Evolutionary conservation across 2,113 vertebrate genomes (phyloP), one percentile per base, ranked within the genome.

Genomic region (Craseonycteris thonglongyai): DNA sequence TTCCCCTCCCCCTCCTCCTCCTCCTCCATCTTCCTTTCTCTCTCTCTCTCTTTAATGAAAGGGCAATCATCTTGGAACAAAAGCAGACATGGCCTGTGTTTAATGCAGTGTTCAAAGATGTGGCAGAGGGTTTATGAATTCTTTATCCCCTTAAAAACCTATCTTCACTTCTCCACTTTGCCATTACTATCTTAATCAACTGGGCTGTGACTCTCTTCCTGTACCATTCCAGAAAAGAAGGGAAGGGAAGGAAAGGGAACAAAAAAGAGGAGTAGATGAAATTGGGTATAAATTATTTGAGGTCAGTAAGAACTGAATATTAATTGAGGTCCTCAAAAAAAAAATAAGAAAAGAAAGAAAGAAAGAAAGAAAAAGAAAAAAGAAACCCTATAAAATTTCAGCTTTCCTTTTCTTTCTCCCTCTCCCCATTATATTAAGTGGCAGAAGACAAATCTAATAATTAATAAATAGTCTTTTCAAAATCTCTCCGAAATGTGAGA

Each of bases 221-320:
- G 12, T 14, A 35, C 7, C 14, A 71, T 84, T 93, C n/a, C 38
- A 88, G 47, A 94, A 30, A 82, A 56, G 24, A 92, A 2, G 21
- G 19, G 26, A 38, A 10, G 11, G 42, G 19, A 26, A 49, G 56
- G 69, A 0, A 59, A 49, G 24, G n/a, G n/a, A n/a, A n/a, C n/a
- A n/a, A n/a, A n/a, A n/a, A 42, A 33, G 7, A 68, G 49, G 71
- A 56, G n/a, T n/a, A 74, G 24, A 21, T 87, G 19, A 87, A 24
- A 91, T 28, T 65, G 38, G n/a, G 33, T 72, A 58, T 5, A 35
- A 92, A 16, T 69, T 96, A 22, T 89, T 54, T 85, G 26, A 92
- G 4, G 12, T 7, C 6, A 76, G 7, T 69, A 80, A 51, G 24
- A 78, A 24, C 38, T 76, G 42, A 69, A 0, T 69, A 16, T 51